Base-by-base conservation (phyloP, 2,113 vertebrate genomes). In the Mionectes macconnelli region DNA sequence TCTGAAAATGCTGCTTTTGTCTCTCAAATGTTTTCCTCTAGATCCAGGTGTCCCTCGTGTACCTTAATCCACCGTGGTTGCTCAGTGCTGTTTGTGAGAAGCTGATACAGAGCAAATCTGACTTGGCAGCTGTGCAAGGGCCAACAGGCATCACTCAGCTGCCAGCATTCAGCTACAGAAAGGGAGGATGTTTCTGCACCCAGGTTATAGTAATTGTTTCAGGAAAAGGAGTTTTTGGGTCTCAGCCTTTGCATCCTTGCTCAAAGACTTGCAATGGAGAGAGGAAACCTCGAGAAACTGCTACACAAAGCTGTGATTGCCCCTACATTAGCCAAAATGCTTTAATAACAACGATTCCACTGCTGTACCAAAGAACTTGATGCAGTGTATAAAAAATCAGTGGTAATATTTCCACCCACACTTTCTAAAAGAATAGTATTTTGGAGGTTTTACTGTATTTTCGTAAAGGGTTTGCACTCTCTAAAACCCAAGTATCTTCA, bases 221-320 rank as follows among this genome's bases (percentile, higher is more conserved):
- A 35, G 7, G 37, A 27, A 69, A 52, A 17, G 37, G 35, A 55
- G 5, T 33, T 84, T 84, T 37, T 27, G 31, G 3, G 7, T 49
- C 31, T 92, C 76, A 63, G 22, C 13, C 11, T 84, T 47, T 25
- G 9, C 2, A 0, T 15, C 2, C 8, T 53, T 78, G 39, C 45
- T 86, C 27, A 28, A 19, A 66, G 40, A 35, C 0, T 0, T 10
- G 14, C 18, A n/a, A 10, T 0, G 2, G 14, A 42, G 35, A 56
- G 27, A 35, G 50, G 35, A 60, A 84, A 31, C 0, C 1, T 12
- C 52, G 21, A 82, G 20, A 67, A 86, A 44, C 4, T 17, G 21
- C 53, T 50, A 31, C 31, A 45, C 5, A 30, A 86, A 72, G 5
- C 31, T 53, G 2, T 16, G 15, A 27, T 14, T 60, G 10, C 44